Evolutionary conservation across 2,888 invertebrate species (phyloP).

Genomic region (Lamellibrachia satsuma): DNA sequence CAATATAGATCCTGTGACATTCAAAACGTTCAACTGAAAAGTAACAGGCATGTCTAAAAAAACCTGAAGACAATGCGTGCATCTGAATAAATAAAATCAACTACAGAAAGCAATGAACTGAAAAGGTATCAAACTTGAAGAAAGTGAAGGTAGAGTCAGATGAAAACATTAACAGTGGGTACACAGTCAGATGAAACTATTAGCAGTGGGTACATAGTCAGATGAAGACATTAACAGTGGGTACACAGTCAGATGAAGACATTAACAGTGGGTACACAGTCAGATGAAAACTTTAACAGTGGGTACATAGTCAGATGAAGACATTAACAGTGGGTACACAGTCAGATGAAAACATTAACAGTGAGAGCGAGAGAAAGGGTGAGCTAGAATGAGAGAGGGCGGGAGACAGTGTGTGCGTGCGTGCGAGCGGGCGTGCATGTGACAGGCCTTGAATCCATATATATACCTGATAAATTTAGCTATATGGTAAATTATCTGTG

Average conservation of each 20-base stretch:
- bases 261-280: too few relatives aligned
- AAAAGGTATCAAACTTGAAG: neutral
- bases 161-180: neutral
- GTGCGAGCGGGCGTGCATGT: neutral
- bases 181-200: neutral
- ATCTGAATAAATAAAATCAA: neutral
- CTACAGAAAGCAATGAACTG: neutral
- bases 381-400: too few relatives aligned
- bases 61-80: neutral
- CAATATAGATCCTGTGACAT: neutral
- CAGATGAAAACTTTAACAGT: too few relatives aligned
- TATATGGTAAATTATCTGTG: neutral
- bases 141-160: neutral
- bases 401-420: neutral
- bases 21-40: neutral
- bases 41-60: neutral
- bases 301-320: too few relatives aligned
- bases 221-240: too few relatives aligned
- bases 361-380: neutral
- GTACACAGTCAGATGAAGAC: too few relatives aligned
- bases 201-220: neutral
- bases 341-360: too few relatives aligned
- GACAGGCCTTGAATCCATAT: neutral
- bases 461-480: neutral
- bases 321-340: too few relatives aligned